Evolutionary conservation across 1,140 invertebrate genomes (phyloP), one percentile per base, ranked within the genome.

Genomic region (Lordiphosa mommai): DNA sequence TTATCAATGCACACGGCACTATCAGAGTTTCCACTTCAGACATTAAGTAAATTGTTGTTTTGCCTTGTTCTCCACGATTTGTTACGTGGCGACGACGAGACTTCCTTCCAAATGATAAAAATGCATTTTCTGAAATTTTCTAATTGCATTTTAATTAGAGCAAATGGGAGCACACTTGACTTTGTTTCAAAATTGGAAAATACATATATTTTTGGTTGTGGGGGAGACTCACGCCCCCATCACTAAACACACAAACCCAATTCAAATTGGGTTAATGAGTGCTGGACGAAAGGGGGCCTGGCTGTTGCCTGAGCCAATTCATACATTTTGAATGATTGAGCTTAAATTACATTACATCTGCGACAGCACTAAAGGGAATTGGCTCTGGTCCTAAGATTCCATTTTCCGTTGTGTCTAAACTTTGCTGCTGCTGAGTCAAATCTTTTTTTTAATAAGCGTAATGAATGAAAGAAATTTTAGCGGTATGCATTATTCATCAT

Each of bases 231-330:
- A 12, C 7, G 51, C 37, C 14, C 32, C 40, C 34, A 52, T 56
- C 29, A 16, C 32, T 13, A 44, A 4, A 13, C 32, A 29, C 43
- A 27, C n/a, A n/a, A n/a, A 60, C 53, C 38, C 32, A 68, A 68
- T 64, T 56, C 43, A 61, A 76, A 70, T 76, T 76, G 72, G 67
- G 72, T 61, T 76, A 70, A 76, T 76, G 55, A 66, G 60, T 38
- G 60, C 52, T 65, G 59, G 33, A 33, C 46, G 23, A 17, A 17
- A n/a, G n/a, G 20, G 61, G 61, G 61, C 40, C 53, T 64, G 49
- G 60, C 44, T 46, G 14, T 51, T 59, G 60, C 41, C 47, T 46
- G 51, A 55, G 60, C 56, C n/a, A n/a, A 50, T 34, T 46, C 40
- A 46, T 60, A 34, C 34, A 43, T 51, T 36, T 64, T 51, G 32